Conservation (phyloP, 2,113 vertebrate species). For the Cricetomys ansorgei region DNA sequence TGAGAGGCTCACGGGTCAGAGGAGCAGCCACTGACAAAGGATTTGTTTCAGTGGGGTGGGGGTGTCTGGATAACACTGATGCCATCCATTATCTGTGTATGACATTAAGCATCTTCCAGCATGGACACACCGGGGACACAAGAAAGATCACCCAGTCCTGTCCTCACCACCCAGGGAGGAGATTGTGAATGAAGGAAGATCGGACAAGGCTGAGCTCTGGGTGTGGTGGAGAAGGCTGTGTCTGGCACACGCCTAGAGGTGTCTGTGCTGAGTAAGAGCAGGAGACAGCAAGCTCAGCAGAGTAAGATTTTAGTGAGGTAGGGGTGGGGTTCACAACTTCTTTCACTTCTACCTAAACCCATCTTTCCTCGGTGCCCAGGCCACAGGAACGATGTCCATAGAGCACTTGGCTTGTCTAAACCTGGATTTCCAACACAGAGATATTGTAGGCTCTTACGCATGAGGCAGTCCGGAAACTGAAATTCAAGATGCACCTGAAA, state of each 20-base stretch:
- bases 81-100: no score
- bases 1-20: background rate
- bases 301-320: rapidly evolving
- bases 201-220: background rate
- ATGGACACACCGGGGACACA: background rate
- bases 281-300: no score
- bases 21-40: background rate
- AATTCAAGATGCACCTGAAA: background rate
- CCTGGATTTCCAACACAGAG: background rate
- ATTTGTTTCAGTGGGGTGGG: background rate
- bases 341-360: background rate
- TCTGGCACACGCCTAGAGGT: background rate
- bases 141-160: background rate
- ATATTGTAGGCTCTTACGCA: background rate
- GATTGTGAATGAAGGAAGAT: background rate
- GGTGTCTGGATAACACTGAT: background rate
- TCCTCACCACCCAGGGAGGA: background rate
- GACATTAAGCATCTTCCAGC: background rate
- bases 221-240: background rate
- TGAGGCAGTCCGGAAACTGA: background rate
- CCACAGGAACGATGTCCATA: background rate
- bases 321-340: no score
- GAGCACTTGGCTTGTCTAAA: background rate
- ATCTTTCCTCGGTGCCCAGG: background rate
- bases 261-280: background rate